These are phyloP conservation scores for Apolygus lucorum DNA, from an alignment of 1,140 invertebrate species.

Conservation along the genomic window DNA sequence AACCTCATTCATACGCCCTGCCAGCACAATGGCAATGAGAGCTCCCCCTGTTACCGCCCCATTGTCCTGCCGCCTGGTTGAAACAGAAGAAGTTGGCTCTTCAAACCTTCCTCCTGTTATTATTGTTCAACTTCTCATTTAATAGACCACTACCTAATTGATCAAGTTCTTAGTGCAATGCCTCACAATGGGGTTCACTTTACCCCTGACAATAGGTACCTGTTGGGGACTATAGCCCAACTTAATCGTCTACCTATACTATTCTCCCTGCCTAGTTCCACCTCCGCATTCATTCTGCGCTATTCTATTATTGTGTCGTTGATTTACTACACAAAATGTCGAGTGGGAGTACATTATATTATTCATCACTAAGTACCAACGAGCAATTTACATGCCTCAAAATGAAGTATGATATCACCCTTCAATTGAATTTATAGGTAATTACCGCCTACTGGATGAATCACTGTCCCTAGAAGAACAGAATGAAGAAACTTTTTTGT, in stretches of 20 bases:
- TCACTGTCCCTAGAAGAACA: too few relatives aligned
- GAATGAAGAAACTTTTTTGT: too few relatives aligned
- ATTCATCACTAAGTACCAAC: too few relatives aligned
- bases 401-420: too few relatives aligned
- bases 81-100: constrained; percentile 24
- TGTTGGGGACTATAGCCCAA: not conserved
- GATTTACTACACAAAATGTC: not conserved
- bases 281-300: not conserved
- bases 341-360: not conserved
- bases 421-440: too few relatives aligned
- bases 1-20: too few relatives aligned
- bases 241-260: not conserved
- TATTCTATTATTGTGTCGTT: not conserved
- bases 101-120: constrained; percentile 12
- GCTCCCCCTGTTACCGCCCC: not conserved
- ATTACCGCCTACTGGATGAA: too few relatives aligned
- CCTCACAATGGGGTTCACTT: not conserved
- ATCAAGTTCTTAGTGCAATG: not conserved
- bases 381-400: too few relatives aligned
- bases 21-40: constrained; percentile 10
- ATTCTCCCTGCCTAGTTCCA: not conserved
- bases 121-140: constrained; percentile 1
- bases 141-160: not conserved
- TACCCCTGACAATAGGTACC: not conserved
- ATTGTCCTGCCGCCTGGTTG: constrained; percentile 13